phyloP scores from a whole-genome alignment of 2,888 invertebrate genomes.

The Gastrophysa polygoni region DNA sequence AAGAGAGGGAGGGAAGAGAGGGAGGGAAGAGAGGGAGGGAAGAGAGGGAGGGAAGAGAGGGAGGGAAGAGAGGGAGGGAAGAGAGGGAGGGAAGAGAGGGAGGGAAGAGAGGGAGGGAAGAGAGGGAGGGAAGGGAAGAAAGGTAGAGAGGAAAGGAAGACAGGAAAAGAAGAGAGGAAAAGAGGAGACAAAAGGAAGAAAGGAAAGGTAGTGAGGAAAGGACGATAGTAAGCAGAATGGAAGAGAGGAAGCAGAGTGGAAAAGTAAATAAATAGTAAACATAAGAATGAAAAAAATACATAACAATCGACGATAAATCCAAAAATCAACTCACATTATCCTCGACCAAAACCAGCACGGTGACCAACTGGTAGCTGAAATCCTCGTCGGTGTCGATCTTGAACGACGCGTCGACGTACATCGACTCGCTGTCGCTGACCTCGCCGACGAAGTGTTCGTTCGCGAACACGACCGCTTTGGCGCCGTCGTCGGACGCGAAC shows the following conservation, averaged over 20 bases:
- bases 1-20: no score
- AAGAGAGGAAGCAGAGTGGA: neutral
- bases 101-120: neutral
- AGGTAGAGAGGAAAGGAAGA: neutral
- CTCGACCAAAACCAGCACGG: constrained; percentile 52
- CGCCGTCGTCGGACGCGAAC: constrained; percentile 62
- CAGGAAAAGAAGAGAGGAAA: neutral
- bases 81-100: neutral
- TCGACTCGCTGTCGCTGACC: constrained; percentile 48
- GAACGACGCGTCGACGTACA: constrained; percentile 56
- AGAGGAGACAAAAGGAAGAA: neutral
- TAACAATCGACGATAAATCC: no score
- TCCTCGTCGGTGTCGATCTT: constrained; percentile 49
- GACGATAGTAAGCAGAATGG: neutral
- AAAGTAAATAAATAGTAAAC: no score
- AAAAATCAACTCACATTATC: constrained; percentile 50
- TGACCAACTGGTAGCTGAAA: constrained; percentile 52
- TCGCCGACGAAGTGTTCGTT: constrained; percentile 47
- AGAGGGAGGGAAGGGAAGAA: neutral
- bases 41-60: neutral
- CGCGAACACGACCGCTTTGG: constrained; percentile 50
- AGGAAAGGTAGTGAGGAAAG: neutral
- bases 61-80: neutral
- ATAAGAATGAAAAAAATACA: no score
- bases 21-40: no score